Base-by-base conservation (phyloP, 1,140 invertebrate species). In the Lineus longissimus region DNA sequence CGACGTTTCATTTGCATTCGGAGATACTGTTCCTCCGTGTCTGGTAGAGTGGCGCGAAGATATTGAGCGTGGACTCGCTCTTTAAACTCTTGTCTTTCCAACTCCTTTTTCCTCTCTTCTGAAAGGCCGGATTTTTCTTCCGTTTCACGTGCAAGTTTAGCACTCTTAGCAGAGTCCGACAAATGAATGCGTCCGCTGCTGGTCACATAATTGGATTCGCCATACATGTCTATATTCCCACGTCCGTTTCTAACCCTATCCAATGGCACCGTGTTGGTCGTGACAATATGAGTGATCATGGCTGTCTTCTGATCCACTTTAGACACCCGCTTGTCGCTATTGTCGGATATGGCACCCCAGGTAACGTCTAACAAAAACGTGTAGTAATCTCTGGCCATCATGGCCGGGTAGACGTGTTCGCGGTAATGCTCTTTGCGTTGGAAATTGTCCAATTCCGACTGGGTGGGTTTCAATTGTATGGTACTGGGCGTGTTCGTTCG, bases 171-270 rank as follows among this genome's bases (percentile, higher is more conserved):
- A 7, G 6, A 6, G 9, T 4, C 47, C 47, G 47, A 23, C 19
- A 23, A 7, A 4, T n/a, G 6, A 4, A 51, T 4, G 4, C n/a
- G 6, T 6, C 47, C 47, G 6, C 25, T n/a, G 4, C 4, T 6
- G 47, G 47, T 51, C 4, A 51, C n/a, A n/a, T 51, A 51, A 4
- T 19, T 4, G 6, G 6, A 6, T 51, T 51, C n/a, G 47, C 47
- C 47, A n/a, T 51, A 51, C 47, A 51, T 51, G n/a, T 51, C 25
- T 7, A 51, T n/a, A n/a, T 51, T 51, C 4, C 47, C 47, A n/a
- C 47, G 47, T 4, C 47, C 47, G n/a, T 51, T 51, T n/a, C 47
- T 19, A 6, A 51, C 4, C n/a, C n/a, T 19, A n/a, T 27, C n/a
- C 4, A 51, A 6, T 4, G 47, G 47, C 4, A 51, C n/a, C 6